Percentiles rank a stretch among this genome's conserved stretches.
These are phyloP conservation scores for Athene noctua DNA, from an alignment of 2,113 vertebrate species.

Conservation along the genomic window DNA sequence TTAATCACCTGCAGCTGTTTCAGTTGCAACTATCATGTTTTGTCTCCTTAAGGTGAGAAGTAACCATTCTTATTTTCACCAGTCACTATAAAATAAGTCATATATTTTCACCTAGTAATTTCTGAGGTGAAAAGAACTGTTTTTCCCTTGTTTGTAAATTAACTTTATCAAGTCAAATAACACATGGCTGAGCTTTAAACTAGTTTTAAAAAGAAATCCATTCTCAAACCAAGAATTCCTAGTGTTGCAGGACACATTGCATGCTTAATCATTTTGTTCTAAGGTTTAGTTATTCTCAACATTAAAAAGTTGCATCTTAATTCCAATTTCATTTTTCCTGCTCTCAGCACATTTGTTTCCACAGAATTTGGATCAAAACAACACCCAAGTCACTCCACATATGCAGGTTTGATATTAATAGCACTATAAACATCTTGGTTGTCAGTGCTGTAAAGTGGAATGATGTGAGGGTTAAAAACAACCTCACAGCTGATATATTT, in stretches of 20 bases:
- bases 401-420: constrained; percentile 34
- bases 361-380: not conserved
- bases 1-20: not conserved
- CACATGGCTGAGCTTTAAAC: not conserved
- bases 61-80: not conserved
- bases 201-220: not conserved
- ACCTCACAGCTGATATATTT: not conserved
- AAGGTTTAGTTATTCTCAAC: not conserved
- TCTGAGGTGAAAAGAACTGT: not conserved
- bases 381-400: not conserved
- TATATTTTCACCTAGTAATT: not conserved
- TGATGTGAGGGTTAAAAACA: not conserved
- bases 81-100: not conserved
- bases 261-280: not conserved
- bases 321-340: not conserved
- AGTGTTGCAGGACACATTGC: not conserved
- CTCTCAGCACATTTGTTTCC: constrained; percentile 2
- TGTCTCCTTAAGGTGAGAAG: not conserved
- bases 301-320: not conserved
- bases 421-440: constrained; percentile 19
- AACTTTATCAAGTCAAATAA: not conserved
- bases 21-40: not conserved
- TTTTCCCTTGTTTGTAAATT: not conserved
- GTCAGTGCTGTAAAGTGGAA: not conserved
- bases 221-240: not conserved